These are phyloP conservation scores for Cherax quadricarinatus DNA, from an alignment of 1,140 invertebrate genomes.

Conservation along the genomic window DNA sequence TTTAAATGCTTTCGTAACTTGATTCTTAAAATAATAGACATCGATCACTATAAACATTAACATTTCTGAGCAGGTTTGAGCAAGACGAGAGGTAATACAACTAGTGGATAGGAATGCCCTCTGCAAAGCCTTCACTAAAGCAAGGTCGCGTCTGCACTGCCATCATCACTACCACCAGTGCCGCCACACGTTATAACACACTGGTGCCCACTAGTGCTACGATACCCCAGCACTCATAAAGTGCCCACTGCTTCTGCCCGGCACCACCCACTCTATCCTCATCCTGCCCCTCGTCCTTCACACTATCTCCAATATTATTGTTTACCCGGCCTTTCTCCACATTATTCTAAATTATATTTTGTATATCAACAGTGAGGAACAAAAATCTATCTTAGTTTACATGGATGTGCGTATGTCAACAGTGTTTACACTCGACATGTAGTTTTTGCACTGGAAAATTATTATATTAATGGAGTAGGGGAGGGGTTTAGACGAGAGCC, in stretches of 20 bases:
- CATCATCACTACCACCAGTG: conserved; percentile 8
- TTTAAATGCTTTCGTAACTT: not conserved
- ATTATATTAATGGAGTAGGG: too few relatives aligned
- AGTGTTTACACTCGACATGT: too few relatives aligned
- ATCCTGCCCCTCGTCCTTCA: not conserved
- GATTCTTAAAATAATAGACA: not conserved
- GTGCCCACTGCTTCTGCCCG: not conserved
- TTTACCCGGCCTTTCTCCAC: not conserved
- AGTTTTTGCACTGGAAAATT: too few relatives aligned
- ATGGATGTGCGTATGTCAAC: too few relatives aligned
- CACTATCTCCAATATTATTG: not conserved
- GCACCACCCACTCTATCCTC: not conserved
- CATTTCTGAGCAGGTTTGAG: not conserved
- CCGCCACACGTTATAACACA: conserved; percentile 26
- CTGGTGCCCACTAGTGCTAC: conserved; percentile 14
- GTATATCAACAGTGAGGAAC: not conserved
- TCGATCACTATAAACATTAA: not conserved
- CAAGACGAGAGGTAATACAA: not conserved
- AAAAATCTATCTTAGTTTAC: too few relatives aligned
- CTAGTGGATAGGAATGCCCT: not conserved
- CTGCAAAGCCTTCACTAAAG: not conserved
- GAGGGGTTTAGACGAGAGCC: too few relatives aligned
- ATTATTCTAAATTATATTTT: not conserved
- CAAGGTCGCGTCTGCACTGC: not conserved
- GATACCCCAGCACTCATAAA: conserved; percentile 19